Base-by-base conservation (phyloP, 2,888 invertebrate species). In the Copidosoma aretas region DNA sequence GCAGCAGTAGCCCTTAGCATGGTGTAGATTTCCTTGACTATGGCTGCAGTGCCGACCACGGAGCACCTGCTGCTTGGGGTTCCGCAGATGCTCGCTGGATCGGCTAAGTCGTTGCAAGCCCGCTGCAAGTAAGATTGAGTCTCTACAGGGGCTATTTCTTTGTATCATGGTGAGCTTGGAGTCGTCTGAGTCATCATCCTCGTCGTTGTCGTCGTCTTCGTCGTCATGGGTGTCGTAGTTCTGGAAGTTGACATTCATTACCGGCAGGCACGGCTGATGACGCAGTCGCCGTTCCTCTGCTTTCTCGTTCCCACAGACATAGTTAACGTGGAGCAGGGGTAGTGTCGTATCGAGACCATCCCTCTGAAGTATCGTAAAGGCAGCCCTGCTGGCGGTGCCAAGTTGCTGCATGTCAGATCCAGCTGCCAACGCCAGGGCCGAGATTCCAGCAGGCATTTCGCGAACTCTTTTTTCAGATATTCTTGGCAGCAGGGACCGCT, bases 1-100 rank as follows among this genome's bases (percentile, higher is more conserved):
- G 39, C 24, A 25, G 22, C 46, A 10, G 32, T 53, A 12, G 54
- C 25, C 15, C 10, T 2, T 3, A 25, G 56, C n/a, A 5, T 12
- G 43, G 43, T 46, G 64, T 14, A 87, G 75, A 75, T 85, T 84
- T 14, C 86, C 85, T 65, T 86, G 84, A 51, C 86, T 86, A 67
- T 79, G 80, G 72, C 85, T 85, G 60, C 84, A 77, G 15, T 81
- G 77, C 63, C 84, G 84, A 66, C 80, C 10, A 25, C 10, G 43
- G 3, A 46, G 43, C 43, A 14, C 81, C 56, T 72, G 75, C 68
- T 54, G 67, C 52, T 71, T 63, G 46, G 8, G 1, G 14, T 32
- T 5, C 10, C 49, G 22, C 10, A 78, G 69, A 39, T 82, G 73
- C 21, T 83, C 82, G 71, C 80, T 81, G 24, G 83, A 82, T 54